Base-by-base conservation (phyloP, 35 echinoderm and acorn worm species). In the Apostichopus japonicus region DNA sequence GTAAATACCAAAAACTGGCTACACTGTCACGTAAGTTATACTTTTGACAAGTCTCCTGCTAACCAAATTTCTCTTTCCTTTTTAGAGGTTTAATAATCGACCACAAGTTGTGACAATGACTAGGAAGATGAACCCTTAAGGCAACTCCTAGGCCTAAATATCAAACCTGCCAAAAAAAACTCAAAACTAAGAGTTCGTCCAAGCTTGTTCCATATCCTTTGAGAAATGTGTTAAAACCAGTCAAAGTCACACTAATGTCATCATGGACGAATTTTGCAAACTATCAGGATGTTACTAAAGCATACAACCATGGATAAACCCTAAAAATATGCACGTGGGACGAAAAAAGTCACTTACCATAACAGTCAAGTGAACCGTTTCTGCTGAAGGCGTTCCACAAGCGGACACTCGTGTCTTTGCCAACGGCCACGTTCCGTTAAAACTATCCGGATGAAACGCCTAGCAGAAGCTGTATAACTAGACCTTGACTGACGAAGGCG, bases 271-370 rank as follows among this genome's bases (percentile, higher is more conserved):
- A 5, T 23, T 75, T 75, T 75, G 71, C 17, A 23, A 75, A 75
- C n/a, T 75, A 61, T 44, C 33, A 44, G 33, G 33, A 44, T 44
- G 33, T 44, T 44, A 44, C 33, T 44, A 44, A 44, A 44, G 33
- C 33, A 44, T 4, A 44, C 33, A 44, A 44, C 33, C 33, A 44
- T 67, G 7, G 63, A 75, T 21, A 21, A 21, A 21, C 16, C 71
- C 7, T 21, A 75, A 75, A 6, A 23, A 75, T 19, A 75, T 75
- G n/a, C 71, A 75, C 71, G 71, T 75, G 71, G 21, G 71, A 75
- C 71, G 16, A 19, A 75, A 75, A 75, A 23, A 75, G 71, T 75
- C 71, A 58, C 81, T 84, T 57, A 84, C 81, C 81, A 84, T 84
- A 84, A 84, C 81, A 84, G 17, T 21, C 81, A 24, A 57, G 56